Base-by-base conservation (phyloP, 2,113 vertebrate genomes). In the Aviceda subcristata region DNA sequence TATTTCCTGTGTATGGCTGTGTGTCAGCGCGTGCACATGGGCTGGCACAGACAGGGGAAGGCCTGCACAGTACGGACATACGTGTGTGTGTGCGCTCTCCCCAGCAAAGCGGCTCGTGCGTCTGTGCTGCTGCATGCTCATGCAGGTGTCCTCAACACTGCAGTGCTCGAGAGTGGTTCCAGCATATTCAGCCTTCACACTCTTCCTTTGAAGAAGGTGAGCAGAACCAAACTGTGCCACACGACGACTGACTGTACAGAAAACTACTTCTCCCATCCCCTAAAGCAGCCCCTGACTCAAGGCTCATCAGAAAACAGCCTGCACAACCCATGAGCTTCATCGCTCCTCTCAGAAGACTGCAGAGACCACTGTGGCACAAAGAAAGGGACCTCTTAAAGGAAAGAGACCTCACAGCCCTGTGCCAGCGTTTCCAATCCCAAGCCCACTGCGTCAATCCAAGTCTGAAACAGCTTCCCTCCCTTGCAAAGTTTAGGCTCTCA, bases 401-500 rank as follows among this genome's bases (percentile, higher is more conserved):
- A 62, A 50, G 50, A 46, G 36, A 34, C 24, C 43, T 43, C 50
- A 32, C 13, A 4, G 11, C 17, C 15, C 66, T 14, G 36, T 38
- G 62, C 51, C 59, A 57, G 34, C 7, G 18, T 1, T 85, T 23
- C 46, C 51, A 57, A 38, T 12, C 48, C 22, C 11, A 5, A 64
- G 18, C 27, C 56, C 48, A 34, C 45, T 43, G 39, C 68, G 34
- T 21, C 5, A 2, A 57, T 27, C 15, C 69, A 63, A 68, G 20
- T 38, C 38, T 53, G 53, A 72, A 68, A 73, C 20, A 67, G 23
- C 27, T 68, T 55, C 38, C 38, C 50, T 63, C 55, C 80, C 88
- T 69, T 80, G 57, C 63, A 88, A 85, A 95, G 94, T 89, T 83
- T 21, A 19, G 71, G 64, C 80, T 94, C 43, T 91, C 91, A 90